These are phyloP conservation scores for Aphis gossypii DNA, from an alignment of 1,140 invertebrate species.

Conservation along the genomic window DNA sequence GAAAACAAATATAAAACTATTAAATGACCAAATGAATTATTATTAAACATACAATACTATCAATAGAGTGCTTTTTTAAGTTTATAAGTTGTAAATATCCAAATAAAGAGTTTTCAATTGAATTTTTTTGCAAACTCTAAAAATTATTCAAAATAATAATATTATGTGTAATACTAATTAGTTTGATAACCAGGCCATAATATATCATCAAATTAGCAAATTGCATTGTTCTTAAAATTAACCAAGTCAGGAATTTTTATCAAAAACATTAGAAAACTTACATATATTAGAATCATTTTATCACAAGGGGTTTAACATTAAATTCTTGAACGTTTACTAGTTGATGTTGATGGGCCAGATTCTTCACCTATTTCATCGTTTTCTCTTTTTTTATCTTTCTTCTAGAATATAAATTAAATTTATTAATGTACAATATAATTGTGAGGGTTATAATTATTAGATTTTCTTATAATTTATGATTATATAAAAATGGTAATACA, in stretches of 20 bases:
- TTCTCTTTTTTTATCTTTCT: conserved; percentile 48
- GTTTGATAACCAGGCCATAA: not conserved
- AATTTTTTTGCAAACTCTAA: not conserved
- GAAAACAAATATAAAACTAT: not conserved
- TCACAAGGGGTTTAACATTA: not conserved
- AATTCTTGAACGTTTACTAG: conserved; percentile 34
- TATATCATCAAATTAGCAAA: not conserved
- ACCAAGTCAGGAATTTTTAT: not conserved
- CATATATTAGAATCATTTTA: not conserved
- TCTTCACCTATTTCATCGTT: not conserved
- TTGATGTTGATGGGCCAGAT: not conserved
- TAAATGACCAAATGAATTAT: not conserved
- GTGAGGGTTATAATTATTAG: not conserved
- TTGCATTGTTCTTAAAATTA: not conserved
- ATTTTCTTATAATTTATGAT: not conserved
- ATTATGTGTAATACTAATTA: not conserved
- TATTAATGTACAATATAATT: not conserved
- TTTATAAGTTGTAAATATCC: not conserved
- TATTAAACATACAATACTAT: not conserved
- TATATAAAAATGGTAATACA: not conserved
- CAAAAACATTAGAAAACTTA: not conserved
- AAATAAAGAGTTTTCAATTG: not conserved
- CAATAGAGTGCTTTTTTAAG: not conserved
- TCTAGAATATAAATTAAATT: conserved; percentile 19
- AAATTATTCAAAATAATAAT: not conserved